These are phyloP conservation scores for Aleiodes testaceus DNA, from an alignment of 2,888 invertebrate genomes.

Conservation along the genomic window DNA sequence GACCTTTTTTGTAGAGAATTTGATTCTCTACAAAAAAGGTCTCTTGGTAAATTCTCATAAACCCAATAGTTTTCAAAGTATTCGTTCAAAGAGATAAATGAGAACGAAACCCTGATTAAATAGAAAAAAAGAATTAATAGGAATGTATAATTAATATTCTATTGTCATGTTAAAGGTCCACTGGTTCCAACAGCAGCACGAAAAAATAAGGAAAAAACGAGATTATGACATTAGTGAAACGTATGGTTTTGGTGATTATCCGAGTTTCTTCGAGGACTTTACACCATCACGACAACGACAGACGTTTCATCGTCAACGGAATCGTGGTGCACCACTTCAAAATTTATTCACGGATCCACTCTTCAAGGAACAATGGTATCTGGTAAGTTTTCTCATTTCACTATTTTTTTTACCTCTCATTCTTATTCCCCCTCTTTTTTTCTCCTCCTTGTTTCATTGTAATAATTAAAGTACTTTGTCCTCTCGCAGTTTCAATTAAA, in stretches of 20 bases:
- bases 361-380: conserved; percentile 97
- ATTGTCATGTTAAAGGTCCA: conserved; percentile 77
- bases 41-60: too few species aligned
- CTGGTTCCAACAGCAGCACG: conserved; percentile 97
- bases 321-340: conserved; percentile 71
- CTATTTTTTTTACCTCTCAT: conserved; percentile 1
- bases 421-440: background rate
- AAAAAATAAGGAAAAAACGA: conserved; percentile 89
- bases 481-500: conserved; percentile 5
- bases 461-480: conserved; percentile 7
- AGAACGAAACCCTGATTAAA: too few species aligned
- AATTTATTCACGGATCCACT: conserved; percentile 90
- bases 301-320: conserved; percentile 66
- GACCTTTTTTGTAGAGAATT: too few species aligned
- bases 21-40: too few species aligned
- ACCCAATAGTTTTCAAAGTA: background rate
- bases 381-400: conserved; percentile 82
- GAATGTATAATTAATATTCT: conserved; percentile 7
- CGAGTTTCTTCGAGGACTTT: conserved; percentile 66
- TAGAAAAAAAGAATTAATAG: background rate
- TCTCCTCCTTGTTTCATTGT: conserved; percentile 1
- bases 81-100: background rate
- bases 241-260: conserved; percentile 70
- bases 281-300: conserved; percentile 73
- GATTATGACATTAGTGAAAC: conserved; percentile 80